These are phyloP conservation scores for Caenorhabditis sp. DNA, from an alignment of 2,888 invertebrate species.

Conservation along the genomic window DNA sequence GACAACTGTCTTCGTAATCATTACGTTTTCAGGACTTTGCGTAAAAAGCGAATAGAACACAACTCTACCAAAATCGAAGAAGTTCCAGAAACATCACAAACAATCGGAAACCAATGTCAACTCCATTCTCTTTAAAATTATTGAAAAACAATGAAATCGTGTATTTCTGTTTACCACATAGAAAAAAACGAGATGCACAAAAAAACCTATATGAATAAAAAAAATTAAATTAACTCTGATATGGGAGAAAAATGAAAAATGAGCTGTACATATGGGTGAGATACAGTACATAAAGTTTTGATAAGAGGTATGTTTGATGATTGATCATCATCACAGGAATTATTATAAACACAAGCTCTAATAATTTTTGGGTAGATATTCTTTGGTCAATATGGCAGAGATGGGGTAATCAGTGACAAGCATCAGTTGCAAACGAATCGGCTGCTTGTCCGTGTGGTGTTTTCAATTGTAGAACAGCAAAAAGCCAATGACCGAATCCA, in stretches of 20 bases:
- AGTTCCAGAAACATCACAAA: too few species aligned
- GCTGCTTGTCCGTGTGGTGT: conserved; percentile 40
- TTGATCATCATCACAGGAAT: not conserved
- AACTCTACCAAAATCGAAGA: too few species aligned
- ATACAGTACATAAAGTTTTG: not conserved
- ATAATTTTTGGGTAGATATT: too few species aligned
- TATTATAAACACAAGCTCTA: not conserved
- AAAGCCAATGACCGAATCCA: conserved; percentile 64
- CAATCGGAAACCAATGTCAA: too few species aligned
- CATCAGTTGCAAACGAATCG: conserved; percentile 56
- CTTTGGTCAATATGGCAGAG: too few species aligned
- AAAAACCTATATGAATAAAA: not conserved
- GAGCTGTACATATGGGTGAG: not conserved
- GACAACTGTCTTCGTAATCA: too few species aligned
- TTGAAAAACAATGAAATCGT: too few species aligned
- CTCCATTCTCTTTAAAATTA: too few species aligned
- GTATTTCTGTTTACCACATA: too few species aligned
- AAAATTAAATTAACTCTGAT: not conserved
- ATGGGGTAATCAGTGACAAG: conserved; percentile 59
- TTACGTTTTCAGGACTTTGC: too few species aligned
- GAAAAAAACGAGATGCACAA: too few species aligned
- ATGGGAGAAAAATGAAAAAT: not conserved
- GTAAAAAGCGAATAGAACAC: too few species aligned
- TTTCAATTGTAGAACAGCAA: conserved; percentile 49
- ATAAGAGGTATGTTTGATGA: not conserved